Evolutionary conservation across 2,888 invertebrate species (phyloP).

Genomic region (Melinopterus prodromus): DNA sequence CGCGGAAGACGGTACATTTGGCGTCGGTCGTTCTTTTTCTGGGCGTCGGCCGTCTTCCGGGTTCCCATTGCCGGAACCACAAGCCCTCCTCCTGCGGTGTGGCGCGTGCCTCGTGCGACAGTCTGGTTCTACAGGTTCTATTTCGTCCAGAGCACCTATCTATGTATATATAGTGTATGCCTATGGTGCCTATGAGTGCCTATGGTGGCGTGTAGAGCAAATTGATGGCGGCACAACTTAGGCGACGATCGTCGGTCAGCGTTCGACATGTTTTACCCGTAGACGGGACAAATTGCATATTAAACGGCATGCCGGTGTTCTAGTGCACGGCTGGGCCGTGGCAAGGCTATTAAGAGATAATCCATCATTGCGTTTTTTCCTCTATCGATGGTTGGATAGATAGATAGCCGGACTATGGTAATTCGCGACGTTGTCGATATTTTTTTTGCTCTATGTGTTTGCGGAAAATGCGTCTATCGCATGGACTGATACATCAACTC

Average conservation of each 20-base stretch:
- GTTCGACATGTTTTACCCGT: constrained; percentile 4
- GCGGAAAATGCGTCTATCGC: no score
- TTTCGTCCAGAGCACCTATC: background rate
- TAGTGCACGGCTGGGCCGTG: background rate
- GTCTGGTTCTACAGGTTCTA: background rate
- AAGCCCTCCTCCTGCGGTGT: background rate
- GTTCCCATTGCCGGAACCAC: background rate
- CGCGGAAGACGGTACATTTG: background rate
- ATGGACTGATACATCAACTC: no score
- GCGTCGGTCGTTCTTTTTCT: background rate
- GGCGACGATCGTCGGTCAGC: background rate
- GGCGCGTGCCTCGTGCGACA: background rate
- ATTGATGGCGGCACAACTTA: background rate
- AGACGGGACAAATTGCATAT: constrained; percentile 4
- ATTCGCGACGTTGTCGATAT: background rate
- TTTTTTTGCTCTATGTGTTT: background rate
- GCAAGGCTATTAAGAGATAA: background rate
- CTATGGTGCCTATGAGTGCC: background rate
- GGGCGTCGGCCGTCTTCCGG: background rate
- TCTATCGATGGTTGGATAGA: background rate
- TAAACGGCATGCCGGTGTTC: background rate
- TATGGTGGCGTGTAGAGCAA: background rate
- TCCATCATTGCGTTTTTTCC: background rate
- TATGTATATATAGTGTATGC: background rate
- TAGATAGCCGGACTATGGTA: background rate